These are phyloP conservation scores for Sebastolobus alascanus DNA, from an alignment of 2,797 vertebrate species.

Conservation along the genomic window DNA sequence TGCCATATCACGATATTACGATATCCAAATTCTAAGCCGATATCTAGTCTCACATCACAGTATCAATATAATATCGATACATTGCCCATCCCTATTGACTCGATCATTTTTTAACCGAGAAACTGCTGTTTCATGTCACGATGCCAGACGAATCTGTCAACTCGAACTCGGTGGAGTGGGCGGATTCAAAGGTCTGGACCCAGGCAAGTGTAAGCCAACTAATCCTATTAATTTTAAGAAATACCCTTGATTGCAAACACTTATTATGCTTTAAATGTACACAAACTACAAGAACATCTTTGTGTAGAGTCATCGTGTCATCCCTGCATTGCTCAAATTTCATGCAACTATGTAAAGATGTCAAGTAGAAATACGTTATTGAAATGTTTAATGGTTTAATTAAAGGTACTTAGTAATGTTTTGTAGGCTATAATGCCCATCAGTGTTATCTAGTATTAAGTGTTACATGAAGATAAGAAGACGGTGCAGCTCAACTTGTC, in stretches of 20 bases:
- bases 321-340: conserved; percentile 3
- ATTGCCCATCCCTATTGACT: no score
- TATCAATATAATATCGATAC: no score
- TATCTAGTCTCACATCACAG: no score
- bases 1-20: no score
- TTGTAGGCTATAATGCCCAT: conserved; percentile 14
- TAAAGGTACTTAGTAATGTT: background rate
- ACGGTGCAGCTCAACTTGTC: conserved; percentile 38
- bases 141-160: background rate
- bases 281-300: background rate
- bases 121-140: background rate
- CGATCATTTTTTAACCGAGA: no score
- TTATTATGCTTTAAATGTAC: background rate
- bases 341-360: background rate
- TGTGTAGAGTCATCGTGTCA: background rate
- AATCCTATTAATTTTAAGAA: background rate
- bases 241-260: background rate
- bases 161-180: background rate
- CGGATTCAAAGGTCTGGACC: background rate
- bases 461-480: conserved; percentile 12
- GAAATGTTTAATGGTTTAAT: conserved; percentile 13
- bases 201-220: background rate
- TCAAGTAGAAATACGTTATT: background rate
- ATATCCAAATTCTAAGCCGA: no score
- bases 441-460: background rate